Percentiles rank a stretch among this genome's conserved stretches.
Conservation (phyloP, 2,113 vertebrate genomes). For the Gnathonemus echidnorhynchus region DNA sequence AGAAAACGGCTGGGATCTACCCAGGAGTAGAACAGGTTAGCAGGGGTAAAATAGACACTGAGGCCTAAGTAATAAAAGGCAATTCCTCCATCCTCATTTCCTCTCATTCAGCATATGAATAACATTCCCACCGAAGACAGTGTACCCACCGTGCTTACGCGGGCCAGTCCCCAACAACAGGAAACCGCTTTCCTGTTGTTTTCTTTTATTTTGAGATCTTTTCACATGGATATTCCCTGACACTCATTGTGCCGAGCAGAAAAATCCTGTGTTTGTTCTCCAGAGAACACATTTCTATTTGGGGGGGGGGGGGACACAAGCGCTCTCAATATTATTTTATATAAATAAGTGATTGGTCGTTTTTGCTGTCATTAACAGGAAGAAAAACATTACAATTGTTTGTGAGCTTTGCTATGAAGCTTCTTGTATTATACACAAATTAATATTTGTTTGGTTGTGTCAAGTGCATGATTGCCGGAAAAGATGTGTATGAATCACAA, state of each 20-base stretch:
- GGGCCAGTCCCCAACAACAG: neutral
- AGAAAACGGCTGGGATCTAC: neutral
- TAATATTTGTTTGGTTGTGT: neutral
- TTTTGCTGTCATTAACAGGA: neutral
- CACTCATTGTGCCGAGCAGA: neutral
- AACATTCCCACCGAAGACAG: neutral
- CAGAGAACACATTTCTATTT: neutral
- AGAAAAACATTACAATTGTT: neutral
- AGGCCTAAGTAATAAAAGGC: neutral
- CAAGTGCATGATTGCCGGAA: neutral
- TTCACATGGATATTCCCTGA: neutral
- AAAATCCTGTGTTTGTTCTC: neutral
- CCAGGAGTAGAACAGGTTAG: neutral
- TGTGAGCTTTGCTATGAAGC: neutral
- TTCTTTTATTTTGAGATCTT: neutral
- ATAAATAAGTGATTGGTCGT: neutral
- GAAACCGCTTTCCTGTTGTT: constrained; percentile 11
- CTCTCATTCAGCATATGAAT: constrained; percentile 11
- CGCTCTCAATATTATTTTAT: neutral
- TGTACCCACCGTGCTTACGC: neutral
- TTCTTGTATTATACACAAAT: neutral
- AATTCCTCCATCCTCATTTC: neutral
- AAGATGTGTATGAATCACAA: neutral
- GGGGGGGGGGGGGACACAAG: neutral
- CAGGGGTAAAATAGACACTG: neutral